Evolutionary conservation across 2,113 vertebrate genomes (phyloP).

Genomic region (Pipra filicauda): DNA sequence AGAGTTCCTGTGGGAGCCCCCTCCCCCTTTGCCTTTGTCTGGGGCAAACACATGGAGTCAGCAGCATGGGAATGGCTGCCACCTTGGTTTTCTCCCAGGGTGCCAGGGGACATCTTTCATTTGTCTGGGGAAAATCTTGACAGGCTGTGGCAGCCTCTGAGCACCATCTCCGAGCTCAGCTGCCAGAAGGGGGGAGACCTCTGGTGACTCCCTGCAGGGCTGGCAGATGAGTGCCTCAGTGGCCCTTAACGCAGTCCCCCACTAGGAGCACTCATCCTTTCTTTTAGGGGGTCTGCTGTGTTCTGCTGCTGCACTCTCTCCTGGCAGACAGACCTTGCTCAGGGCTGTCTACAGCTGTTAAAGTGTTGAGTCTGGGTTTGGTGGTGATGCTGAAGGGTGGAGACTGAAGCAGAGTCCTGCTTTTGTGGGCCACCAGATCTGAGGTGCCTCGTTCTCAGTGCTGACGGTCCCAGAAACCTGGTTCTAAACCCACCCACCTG

Average conservation of each 20-base stretch:
- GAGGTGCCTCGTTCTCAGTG: background rate
- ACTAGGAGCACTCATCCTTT: background rate
- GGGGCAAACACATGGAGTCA: no score
- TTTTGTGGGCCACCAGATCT: background rate
- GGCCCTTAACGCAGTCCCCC: background rate
- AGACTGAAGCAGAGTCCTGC: background rate
- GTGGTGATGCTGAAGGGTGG: no score
- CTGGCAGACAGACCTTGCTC: background rate
- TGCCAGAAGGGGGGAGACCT: background rate
- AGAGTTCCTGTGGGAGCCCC: no score
- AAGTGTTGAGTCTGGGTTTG: no score
- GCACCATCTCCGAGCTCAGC: background rate
- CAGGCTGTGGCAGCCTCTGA: background rate
- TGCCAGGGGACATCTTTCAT: no score
- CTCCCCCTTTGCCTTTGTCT: no score
- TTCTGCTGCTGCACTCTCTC: background rate
- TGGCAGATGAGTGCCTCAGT: background rate
- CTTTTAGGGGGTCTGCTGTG: background rate
- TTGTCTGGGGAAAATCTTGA: background rate
- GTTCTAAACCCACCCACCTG: background rate
- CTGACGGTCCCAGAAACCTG: background rate
- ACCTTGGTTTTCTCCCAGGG: no score
- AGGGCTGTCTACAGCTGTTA: no score
- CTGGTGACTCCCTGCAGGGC: background rate
- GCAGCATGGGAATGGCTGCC: no score